These are phyloP conservation scores for Venustoraphidia nigricollis DNA, from an alignment of 2,888 invertebrate genomes.

Conservation along the genomic window DNA sequence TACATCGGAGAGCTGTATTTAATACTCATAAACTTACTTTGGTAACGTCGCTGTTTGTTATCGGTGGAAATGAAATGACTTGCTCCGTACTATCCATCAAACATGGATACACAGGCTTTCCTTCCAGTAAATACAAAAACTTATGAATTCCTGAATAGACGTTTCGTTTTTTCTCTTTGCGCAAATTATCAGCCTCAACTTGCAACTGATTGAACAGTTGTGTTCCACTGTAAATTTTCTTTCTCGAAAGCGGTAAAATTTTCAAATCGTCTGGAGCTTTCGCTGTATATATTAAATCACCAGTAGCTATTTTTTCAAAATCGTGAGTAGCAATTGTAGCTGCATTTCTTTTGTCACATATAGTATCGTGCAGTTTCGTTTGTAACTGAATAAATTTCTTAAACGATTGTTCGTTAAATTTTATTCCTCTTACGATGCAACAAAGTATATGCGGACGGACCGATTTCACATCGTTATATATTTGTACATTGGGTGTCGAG, in stretches of 20 bases:
- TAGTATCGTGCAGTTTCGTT: conserved; percentile 56
- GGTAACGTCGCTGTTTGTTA: conserved; percentile 68
- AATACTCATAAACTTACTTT: conserved; percentile 36
- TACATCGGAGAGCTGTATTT: no score
- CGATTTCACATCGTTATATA: conserved; percentile 37
- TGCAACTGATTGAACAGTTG: conserved; percentile 52
- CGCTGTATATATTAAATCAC: conserved; percentile 51
- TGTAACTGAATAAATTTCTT: conserved; percentile 68
- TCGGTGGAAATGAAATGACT: conserved; percentile 74
- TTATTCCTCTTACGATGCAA: conserved; percentile 50
- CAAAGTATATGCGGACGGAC: conserved; percentile 58
- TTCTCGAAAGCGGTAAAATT: conserved; percentile 49
- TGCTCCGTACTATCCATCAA: conserved; percentile 43
- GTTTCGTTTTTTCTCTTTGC: conserved; percentile 72
- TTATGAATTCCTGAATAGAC: conserved; percentile 71
- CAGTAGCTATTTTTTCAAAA: conserved; percentile 39
- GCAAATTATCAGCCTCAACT: conserved; percentile 59
- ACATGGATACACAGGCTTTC: conserved; percentile 57
- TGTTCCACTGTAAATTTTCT: conserved; percentile 43
- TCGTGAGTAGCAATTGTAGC: conserved; percentile 81
- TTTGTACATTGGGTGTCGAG: conserved; percentile 31
- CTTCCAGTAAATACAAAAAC: conserved; percentile 65
- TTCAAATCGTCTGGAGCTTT: conserved; percentile 42
- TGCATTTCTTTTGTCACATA: conserved; percentile 61
- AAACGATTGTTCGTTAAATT: conserved; percentile 44